Conservation (phyloP, 2,113 vertebrate genomes). For the Barbus barbus region DNA sequence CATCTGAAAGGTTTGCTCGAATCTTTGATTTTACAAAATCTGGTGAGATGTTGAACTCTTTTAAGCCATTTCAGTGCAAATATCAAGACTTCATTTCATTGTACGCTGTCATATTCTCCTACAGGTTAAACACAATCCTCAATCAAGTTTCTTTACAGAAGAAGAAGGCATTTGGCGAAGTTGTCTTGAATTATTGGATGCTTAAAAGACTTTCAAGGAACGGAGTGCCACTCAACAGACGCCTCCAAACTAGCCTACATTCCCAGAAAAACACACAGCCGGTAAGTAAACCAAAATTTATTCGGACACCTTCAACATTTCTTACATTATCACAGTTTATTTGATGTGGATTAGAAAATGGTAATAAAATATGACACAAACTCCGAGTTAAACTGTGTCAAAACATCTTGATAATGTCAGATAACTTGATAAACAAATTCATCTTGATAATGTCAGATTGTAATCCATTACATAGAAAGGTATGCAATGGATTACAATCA, state of each 20-base stretch:
- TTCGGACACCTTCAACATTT: too few relatives aligned
- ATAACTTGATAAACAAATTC: too few relatives aligned
- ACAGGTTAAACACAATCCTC: conserved; percentile 92
- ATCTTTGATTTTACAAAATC: background rate
- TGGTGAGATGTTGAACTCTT: background rate
- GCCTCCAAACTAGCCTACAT: conserved; percentile 90
- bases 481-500: too few relatives aligned
- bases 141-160: conserved; percentile 96
- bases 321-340: too few relatives aligned
- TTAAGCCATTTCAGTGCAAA: background rate
- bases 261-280: conserved; percentile 86
- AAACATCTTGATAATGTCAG: too few relatives aligned
- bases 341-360: too few relatives aligned
- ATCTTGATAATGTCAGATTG: too few relatives aligned
- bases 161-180: conserved; percentile 93
- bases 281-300: too few relatives aligned
- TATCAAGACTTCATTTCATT: background rate
- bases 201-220: conserved; percentile 94
- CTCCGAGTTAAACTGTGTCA: too few relatives aligned
- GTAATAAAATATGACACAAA: too few relatives aligned
- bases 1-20: conserved; percentile 85
- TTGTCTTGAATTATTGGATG: conserved; percentile 94
- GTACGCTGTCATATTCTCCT: background rate
- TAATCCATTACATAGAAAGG: too few relatives aligned
- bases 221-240: conserved; percentile 88